Evolutionary conservation across 2,113 vertebrate genomes (phyloP), one percentile per base, ranked within the genome.

Genomic region (Larimichthys crocea): DNA sequence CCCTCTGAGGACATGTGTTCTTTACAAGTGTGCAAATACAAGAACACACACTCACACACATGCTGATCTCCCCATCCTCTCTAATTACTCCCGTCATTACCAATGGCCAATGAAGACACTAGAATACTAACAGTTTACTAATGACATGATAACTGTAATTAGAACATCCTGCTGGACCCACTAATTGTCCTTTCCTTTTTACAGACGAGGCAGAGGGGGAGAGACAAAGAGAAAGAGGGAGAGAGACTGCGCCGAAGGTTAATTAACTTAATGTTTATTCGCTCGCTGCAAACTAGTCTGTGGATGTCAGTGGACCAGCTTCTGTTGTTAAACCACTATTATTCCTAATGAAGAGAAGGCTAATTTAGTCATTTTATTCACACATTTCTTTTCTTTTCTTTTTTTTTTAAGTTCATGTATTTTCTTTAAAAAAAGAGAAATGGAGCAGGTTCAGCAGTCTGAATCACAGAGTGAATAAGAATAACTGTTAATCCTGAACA

Each of bases 81-180:
- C 80, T 89, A 87, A 92, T 88, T 90, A 91, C 84, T 82, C 70
- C 72, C 76, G 89, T 91, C 88, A 93, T 94, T 94, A 92, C 83
- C 79, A 80, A 67, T 42, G 65, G 79, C 88, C 89, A 86, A 67
- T 77, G 72, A 91, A 88, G 88, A 89, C 80, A 78, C 84, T 72
- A 31, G 80, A 89, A 91, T 86, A 82, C 86, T 80, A 92, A 88
- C 90, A 82, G 89, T 91, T 91, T 90, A 89, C 90, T 93, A 93
- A 94, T 92, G 88, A 91, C 89, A 91, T 93, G 91, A 94, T 92
- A 94, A 91, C 91, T 91, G 88, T 94, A 92, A 94, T 94, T 94
- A 94, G 80, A 91, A 84, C 74, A 84, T 87, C 79, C 91, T 82
- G 83, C 82, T 81, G 84, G 88, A 92, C 77, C 74, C 87, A 46